Conservation (phyloP, 2,797 vertebrate species). For the Spondyliosoma cantharus region DNA sequence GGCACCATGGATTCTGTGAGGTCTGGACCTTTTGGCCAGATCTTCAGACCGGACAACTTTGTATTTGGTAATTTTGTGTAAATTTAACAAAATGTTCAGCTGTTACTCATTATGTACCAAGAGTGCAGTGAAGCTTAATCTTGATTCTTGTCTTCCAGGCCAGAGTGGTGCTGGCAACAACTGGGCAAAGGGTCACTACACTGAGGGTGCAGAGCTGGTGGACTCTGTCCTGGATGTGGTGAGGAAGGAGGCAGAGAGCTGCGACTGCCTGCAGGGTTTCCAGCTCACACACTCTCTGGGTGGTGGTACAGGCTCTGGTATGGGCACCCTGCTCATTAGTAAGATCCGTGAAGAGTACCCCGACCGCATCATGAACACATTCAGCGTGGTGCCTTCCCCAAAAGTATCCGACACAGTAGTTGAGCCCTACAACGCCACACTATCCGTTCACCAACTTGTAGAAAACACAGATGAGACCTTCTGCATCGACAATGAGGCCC, state of each 20-base stretch:
- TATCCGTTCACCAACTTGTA: constrained; percentile 88
- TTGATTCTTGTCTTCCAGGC: constrained; percentile 61
- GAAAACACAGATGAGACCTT: constrained; percentile 89
- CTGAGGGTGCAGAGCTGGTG: constrained; percentile 93
- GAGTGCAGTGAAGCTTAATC: rapidly evolving
- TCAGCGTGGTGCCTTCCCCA: constrained; percentile 88
- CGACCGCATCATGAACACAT: constrained; percentile 89
- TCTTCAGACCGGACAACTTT: constrained; percentile 89
- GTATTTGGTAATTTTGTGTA: constrained; percentile 81
- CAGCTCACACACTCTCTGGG: constrained; percentile 89
- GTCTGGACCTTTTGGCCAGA: constrained; percentile 87
- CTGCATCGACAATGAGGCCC: constrained; percentile 88
- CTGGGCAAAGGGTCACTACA: constrained; percentile 97
- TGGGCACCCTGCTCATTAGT: constrained; percentile 88
- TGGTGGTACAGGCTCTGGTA: constrained; percentile 86
- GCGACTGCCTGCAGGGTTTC: constrained; percentile 88
- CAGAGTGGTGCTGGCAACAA: constrained; percentile 94
- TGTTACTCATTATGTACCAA: rapidly evolving
- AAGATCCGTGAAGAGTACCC: constrained; percentile 90
- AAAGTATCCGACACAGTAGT: constrained; percentile 89
- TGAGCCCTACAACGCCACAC: constrained; percentile 88
- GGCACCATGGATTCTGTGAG: constrained; percentile 90
- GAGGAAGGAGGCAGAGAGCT: constrained; percentile 88
- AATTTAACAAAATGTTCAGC: not conserved
- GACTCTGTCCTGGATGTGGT: constrained; percentile 88